Base-by-base conservation (phyloP, 2,113 vertebrate species). In the Gasterosteus nipponicus region DNA sequence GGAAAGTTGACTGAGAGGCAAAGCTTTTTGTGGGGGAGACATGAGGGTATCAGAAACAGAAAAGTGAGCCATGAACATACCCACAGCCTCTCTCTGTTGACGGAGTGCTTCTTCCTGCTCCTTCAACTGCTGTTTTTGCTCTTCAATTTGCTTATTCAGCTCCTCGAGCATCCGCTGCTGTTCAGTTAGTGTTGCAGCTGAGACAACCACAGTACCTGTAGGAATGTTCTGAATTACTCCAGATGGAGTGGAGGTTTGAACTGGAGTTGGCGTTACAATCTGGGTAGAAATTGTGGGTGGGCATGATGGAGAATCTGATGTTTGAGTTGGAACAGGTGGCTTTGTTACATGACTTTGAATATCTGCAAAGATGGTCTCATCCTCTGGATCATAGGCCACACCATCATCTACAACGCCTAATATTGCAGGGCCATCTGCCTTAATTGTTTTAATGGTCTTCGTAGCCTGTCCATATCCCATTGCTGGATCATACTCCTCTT, bases 151-250 rank as follows among this genome's bases (percentile, higher is more conserved):
- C 75, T 95, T 96, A 86, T 96, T 99, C 19, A 99, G 92, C 68
- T 98, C 97, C 59, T 99, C 97, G 14, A 99, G 78, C 96, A 99
- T 97, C 76, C 95, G 93, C 57, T 99, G 96, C 83, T 99, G 98
- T 76, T 99, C 97, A 12, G 94, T 93, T 60, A 99, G 80, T 1
- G 96, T 96, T 22, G 94, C 93, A 1, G 93, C 87, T 46, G 91
- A 91, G 51, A 93, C 82, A 67, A 93, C 91, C 15, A 93, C 80
- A 74, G 82, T 78, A 46, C 89, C 90, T 14, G 78, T 82, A 60
- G 88, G 89, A 61, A 92, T 63, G 16, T 39, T 77, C 38, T 81
- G 54, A 1, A 44, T 15, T 44, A 60, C 66, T 64, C 39, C 59
- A 81, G 66, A 10, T 44, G 70, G 38, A 10, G 66, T 31, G 46